A percentile compares a stretch with the other conserved stretches of the same genome.
phyloP scores from a whole-genome alignment of 2,797 vertebrate genomes.

The Halcyon smyrnensis region DNA sequence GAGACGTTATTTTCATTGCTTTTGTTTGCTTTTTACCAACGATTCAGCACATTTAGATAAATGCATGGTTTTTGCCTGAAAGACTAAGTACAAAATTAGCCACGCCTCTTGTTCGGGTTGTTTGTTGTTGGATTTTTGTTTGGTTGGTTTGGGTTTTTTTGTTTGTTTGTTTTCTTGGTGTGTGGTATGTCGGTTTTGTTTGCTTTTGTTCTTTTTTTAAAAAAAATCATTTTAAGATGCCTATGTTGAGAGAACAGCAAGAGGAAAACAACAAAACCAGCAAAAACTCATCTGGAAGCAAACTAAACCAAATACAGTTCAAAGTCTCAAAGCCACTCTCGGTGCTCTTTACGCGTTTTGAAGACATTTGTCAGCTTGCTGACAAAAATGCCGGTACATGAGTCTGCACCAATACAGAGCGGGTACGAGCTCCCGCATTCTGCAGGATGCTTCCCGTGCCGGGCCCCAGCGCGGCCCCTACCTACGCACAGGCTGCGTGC shows the following conservation, averaged over 20 bases:
- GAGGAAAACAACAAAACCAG: not conserved
- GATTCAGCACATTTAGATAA: not conserved
- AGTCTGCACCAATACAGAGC: too few species aligned
- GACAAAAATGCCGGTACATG: rapidly evolving
- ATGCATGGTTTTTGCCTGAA: not conserved
- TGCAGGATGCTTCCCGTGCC: rapidly evolving
- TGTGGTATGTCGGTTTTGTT: too few species aligned
- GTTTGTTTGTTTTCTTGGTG: too few species aligned
- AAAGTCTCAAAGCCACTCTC: rapidly evolving
- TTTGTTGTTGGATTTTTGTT: too few species aligned
- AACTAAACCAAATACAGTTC: rapidly evolving
- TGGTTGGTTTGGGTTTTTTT: too few species aligned
- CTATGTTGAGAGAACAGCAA: not conserved
- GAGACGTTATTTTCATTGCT: rapidly evolving
- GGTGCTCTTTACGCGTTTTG: rapidly evolving
- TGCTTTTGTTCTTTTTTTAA: too few species aligned
- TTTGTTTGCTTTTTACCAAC: not conserved
- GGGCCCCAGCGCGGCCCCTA: too few species aligned
- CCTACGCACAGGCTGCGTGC: not conserved
- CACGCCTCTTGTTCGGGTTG: too few species aligned
- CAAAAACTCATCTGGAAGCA: not conserved
- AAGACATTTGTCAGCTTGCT: too few species aligned
- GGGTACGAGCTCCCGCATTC: rapidly evolving
- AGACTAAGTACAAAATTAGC: not conserved
- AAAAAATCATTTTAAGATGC: not conserved